These are phyloP conservation scores for Xestia sexstrigata DNA, from an alignment of 2,888 invertebrate species.

Conservation along the genomic window DNA sequence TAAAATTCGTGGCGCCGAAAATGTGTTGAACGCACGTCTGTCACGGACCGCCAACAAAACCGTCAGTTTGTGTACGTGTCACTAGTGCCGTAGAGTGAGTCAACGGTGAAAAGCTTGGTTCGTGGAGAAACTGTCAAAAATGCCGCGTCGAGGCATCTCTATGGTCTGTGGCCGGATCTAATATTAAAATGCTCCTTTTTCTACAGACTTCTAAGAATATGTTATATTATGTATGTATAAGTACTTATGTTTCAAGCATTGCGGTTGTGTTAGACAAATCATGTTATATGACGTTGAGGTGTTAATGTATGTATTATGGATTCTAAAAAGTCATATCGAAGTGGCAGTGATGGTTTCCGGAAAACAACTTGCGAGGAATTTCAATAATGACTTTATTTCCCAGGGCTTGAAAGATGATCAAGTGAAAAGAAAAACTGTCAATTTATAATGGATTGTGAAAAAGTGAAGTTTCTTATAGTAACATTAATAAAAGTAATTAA, in stretches of 20 bases:
- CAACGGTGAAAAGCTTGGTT: not conserved
- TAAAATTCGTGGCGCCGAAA: not conserved
- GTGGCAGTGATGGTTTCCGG: constrained; percentile 22
- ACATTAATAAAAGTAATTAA: not conserved
- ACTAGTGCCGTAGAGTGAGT: not conserved
- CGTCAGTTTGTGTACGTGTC: not conserved
- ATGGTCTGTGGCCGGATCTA: constrained; percentile 53
- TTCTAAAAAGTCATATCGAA: constrained; percentile 25
- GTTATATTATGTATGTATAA: constrained; percentile 25
- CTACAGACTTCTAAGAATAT: constrained; percentile 60
- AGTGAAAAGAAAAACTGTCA: not conserved
- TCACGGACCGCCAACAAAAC: not conserved
- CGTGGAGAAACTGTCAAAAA: not conserved
- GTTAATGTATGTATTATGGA: constrained; percentile 16
- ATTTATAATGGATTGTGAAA: not conserved
- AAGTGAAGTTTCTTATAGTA: not conserved
- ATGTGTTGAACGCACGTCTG: not conserved
- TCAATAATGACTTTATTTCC: constrained; percentile 34
- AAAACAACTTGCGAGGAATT: constrained; percentile 21
- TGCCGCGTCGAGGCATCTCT: not conserved
- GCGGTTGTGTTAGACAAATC: constrained; percentile 43
- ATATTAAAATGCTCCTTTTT: constrained; percentile 60
- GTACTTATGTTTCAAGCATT: not conserved
- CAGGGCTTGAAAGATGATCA: constrained; percentile 1
- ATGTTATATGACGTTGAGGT: constrained; percentile 18